Evolutionary conservation across 1,140 invertebrate species (phyloP).

Genomic region (Heliconius eleuchia): DNA sequence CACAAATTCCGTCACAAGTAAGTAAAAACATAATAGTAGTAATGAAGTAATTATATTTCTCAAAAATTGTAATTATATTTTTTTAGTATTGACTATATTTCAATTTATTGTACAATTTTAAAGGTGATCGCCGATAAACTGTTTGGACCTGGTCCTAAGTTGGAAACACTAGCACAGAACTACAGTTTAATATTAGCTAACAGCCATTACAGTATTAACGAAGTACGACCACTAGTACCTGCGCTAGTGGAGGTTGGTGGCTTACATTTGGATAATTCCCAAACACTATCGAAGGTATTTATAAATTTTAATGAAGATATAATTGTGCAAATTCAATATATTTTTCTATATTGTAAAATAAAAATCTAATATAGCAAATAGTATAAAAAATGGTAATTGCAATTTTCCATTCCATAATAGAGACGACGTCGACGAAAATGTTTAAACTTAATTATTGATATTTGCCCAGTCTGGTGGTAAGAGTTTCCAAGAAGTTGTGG

Average conservation of each 20-base stretch:
- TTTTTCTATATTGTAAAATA: not conserved
- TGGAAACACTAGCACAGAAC: conserved; percentile 82
- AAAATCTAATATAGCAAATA: not conserved
- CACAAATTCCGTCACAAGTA: conserved; percentile 72
- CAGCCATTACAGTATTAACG: conserved; percentile 83
- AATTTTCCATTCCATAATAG: too few relatives aligned
- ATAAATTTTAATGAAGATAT: not conserved
- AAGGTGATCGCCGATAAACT: conserved; percentile 71
- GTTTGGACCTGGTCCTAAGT: conserved; percentile 73
- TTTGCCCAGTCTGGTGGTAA: too few relatives aligned
- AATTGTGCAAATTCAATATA: not conserved
- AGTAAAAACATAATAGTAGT: conserved; percentile 4
- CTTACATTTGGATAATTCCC: conserved; percentile 75
- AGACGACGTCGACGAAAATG: too few relatives aligned
- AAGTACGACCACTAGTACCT: conserved; percentile 82
- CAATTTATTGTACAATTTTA: not conserved
- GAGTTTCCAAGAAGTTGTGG: too few relatives aligned
- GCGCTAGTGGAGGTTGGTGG: conserved; percentile 84
- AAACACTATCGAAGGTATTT: conserved; percentile 64
- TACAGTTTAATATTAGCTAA: conserved; percentile 84
- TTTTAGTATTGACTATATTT: not conserved
- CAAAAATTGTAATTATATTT: not conserved
- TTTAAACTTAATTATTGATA: too few relatives aligned
- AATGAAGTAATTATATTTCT: not conserved
- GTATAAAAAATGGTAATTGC: too few relatives aligned